Base-by-base conservation (phyloP, 2,113 vertebrate species). In the Perognathus longimembris region DNA sequence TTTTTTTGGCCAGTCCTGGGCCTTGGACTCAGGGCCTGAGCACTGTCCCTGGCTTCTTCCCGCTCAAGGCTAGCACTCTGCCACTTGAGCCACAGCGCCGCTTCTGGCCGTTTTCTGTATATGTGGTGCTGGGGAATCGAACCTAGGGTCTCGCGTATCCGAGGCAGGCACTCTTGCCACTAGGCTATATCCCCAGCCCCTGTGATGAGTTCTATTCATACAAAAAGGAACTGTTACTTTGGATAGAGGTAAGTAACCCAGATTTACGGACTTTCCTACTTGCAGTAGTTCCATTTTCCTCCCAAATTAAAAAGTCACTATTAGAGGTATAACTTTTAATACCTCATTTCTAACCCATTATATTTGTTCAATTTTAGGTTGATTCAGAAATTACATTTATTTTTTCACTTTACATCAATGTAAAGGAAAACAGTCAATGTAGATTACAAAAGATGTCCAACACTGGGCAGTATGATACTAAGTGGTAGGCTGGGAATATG, bases 341-440 rank as follows among this genome's bases (percentile, higher is more conserved):
- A 54, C 50, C 36, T 91, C 21, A 73, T 83, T 91, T 93, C 71
- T 57, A 81, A 89, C 36, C 20, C 64, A 2, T 70, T 50, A 85
- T 61, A 63, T 22, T 66, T 63, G 69, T 85, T 81, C 42, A 71
- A 73, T 63, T 74, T 79, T 50, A 57, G 61, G 22, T 87, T 79
- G 36, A 63, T 92, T 88, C 54, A 84, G 76, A 87, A 95, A 87
- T 85, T 70, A 84, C 64, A 57, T 81, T 66, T 64, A 71, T 18
- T 3, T 18, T 17, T 42, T 1, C 42, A 15, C 11, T 77, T 45
- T 17, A 64, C n/a, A n/a, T n/a, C n/a, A n/a, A n/a, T 40, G 5
- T 59, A 10, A 61, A 66, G 57, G 73, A 70, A 83, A 80, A 86
- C 28, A 45, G 32, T 45, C 61, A 84, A 59, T 57, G 50, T 38